These are phyloP conservation scores for Tyrannus savana DNA, from an alignment of 2,113 vertebrate genomes.

Conservation along the genomic window DNA sequence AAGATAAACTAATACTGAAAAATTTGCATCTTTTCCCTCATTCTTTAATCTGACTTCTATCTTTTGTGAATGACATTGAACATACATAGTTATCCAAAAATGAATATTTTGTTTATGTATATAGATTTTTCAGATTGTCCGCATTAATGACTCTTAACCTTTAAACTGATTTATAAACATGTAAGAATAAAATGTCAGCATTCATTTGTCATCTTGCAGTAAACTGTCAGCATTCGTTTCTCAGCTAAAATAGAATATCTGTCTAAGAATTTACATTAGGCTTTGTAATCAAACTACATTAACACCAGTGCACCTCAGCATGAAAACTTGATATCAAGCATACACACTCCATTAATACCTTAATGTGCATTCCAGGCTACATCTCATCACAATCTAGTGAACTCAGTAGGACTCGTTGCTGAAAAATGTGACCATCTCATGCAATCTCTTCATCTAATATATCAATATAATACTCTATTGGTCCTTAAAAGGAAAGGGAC, in stretches of 20 bases:
- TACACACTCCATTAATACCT: conserved; percentile 57
- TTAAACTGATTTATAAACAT: conserved; percentile 75
- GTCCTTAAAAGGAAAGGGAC: conserved; percentile 4
- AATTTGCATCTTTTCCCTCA: conserved; percentile 38
- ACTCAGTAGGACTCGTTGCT: conserved; percentile 45
- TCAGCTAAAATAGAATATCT: conserved; percentile 70
- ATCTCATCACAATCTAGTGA: conserved; percentile 34
- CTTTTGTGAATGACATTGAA: conserved; percentile 49
- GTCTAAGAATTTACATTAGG: conserved; percentile 64
- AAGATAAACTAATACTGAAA: conserved; percentile 54
- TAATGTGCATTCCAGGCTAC: conserved; percentile 56
- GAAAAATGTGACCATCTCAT: conserved; percentile 31
- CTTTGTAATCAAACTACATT: conserved; percentile 70
- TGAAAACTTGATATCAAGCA: conserved; percentile 57
- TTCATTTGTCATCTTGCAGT: conserved; percentile 72
- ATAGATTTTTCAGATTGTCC: conserved; percentile 57
- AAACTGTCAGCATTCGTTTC: conserved; percentile 73
- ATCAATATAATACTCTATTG: not conserved
- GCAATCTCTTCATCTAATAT: not conserved
- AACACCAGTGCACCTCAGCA: conserved; percentile 54
- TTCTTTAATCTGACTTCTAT: conserved; percentile 56
- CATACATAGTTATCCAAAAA: conserved; percentile 59
- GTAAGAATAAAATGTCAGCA: conserved; percentile 72
- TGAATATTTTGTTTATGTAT: conserved; percentile 69
- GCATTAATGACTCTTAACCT: conserved; percentile 68